Evolutionary conservation across 2,113 vertebrate genomes (phyloP).

Genomic region (Notothenia rossii): DNA sequence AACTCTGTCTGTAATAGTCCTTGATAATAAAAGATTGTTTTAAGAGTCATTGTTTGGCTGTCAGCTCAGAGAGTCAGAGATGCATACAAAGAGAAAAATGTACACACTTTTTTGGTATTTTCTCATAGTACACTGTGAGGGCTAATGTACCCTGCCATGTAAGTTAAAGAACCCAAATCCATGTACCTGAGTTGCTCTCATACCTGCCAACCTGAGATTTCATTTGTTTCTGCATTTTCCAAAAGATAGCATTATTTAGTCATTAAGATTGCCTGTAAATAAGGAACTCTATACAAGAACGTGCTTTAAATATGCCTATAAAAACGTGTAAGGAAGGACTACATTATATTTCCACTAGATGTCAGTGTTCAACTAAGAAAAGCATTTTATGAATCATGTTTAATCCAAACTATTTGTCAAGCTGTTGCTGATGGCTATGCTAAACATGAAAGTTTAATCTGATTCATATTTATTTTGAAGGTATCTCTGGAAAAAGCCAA

Average conservation of each 20-base stretch:
- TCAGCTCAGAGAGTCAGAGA: not conserved
- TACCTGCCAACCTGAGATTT: too few species aligned
- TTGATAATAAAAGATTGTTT: not conserved
- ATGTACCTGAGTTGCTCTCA: too few species aligned
- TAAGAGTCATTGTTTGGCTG: not conserved
- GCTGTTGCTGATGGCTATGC: not conserved
- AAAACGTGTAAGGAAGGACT: not conserved
- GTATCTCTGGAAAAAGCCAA: constrained; percentile 99
- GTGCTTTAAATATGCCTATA: too few species aligned
- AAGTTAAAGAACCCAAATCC: not conserved
- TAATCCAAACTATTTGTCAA: not conserved
- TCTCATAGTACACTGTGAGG: not conserved
- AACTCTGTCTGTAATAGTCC: not conserved
- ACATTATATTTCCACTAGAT: constrained; percentile 50
- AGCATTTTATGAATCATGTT: not conserved
- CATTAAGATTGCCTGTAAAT: too few species aligned
- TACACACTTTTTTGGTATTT: not conserved
- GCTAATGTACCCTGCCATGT: not conserved
- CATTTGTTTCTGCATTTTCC: too few species aligned
- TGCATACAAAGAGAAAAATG: not conserved
- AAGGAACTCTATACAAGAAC: too few species aligned
- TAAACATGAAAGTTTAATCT: constrained; percentile 4
- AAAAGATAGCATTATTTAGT: too few species aligned
- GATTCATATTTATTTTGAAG: constrained; percentile 73
- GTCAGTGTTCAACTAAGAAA: constrained; percentile 51